Percentiles rank a stretch among this genome's conserved stretches.
These are phyloP conservation scores for Crambe crambe DNA, from an alignment of 37 sponge, comb jelly and placozoan genomes.

Conservation along the genomic window DNA sequence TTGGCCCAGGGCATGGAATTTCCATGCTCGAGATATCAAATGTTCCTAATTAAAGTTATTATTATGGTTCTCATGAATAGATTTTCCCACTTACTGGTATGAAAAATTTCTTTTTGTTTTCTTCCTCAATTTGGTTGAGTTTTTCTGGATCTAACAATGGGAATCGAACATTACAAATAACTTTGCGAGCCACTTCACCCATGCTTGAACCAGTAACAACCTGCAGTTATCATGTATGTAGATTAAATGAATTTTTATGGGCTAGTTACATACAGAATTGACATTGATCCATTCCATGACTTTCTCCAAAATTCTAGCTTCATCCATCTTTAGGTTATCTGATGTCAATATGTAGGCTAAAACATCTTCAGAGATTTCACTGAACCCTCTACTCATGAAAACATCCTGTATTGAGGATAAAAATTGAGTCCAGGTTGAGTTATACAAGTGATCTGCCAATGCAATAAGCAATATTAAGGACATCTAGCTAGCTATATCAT, in stretches of 20 bases:
- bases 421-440: too few species aligned
- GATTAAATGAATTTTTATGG: too few species aligned
- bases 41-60: conserved; percentile 47
- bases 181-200: conserved; percentile 77
- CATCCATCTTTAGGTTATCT: conserved; percentile 89
- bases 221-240: conserved; percentile 46
- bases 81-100: conserved; percentile 87
- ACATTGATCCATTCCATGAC: conserved; percentile 96
- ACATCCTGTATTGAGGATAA: conserved; percentile 49
- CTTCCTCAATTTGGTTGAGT: conserved; percentile 84
- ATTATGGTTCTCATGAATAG: not conserved
- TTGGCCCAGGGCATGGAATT: conserved; percentile 90
- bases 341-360: conserved; percentile 79
- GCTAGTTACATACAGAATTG: conserved; percentile 94
- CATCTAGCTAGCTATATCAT: not conserved
- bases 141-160: conserved; percentile 87
- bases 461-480: too few species aligned
- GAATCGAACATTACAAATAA: conserved; percentile 86
- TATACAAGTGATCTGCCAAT: too few species aligned
- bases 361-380: conserved; percentile 94
- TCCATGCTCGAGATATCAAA: conserved; percentile 95
- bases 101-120: conserved; percentile 85
- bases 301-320: conserved; percentile 82
- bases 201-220: conserved; percentile 83
- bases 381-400: conserved; percentile 91